Percentiles rank a stretch among this genome's conserved stretches.
Evolutionary conservation across 2,888 invertebrate genomes (phyloP).

Genomic region (Cheilosia pagana): DNA sequence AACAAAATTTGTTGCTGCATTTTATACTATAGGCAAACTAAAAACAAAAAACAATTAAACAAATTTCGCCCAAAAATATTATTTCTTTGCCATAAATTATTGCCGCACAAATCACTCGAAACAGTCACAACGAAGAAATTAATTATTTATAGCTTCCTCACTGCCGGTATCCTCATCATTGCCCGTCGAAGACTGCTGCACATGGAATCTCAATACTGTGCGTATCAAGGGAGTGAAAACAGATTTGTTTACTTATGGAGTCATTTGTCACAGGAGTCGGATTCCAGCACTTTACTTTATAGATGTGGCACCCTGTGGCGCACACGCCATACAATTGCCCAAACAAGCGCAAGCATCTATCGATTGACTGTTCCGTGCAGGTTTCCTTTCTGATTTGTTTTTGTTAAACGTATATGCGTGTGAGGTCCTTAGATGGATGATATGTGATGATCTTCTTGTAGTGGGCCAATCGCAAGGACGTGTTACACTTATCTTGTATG

Average conservation of each 20-base stretch:
- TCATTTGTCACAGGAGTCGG: constrained; percentile 77
- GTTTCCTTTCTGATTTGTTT: constrained; percentile 18
- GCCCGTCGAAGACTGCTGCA: constrained; percentile 14
- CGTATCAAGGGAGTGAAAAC: constrained; percentile 76
- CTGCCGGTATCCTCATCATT: constrained; percentile 64
- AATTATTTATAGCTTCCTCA: constrained; percentile 75
- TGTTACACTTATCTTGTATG: constrained; percentile 51
- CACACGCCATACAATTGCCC: constrained; percentile 70
- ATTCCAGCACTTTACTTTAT: constrained; percentile 70
- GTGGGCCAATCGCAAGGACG: constrained; percentile 59
- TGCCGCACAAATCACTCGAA: constrained; percentile 73
- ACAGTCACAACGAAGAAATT: constrained; percentile 73
- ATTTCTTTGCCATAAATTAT: constrained; percentile 68
- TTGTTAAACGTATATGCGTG: constrained; percentile 43
- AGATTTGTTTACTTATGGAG: constrained; percentile 78
- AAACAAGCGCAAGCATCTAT: constrained; percentile 55
- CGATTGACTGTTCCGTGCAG: constrained; percentile 61
- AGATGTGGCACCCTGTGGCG: constrained; percentile 74
- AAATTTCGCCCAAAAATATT: constrained; percentile 70
- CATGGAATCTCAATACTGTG: constrained; percentile 49
- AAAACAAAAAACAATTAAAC: constrained; percentile 54
- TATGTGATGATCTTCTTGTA: constrained; percentile 67
- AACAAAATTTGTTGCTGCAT: not conserved
- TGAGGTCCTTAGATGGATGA: constrained; percentile 69
- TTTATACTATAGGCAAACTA: not conserved